phyloP scores from a whole-genome alignment of 2,888 invertebrate genomes.

The Odontocerum albicorne region DNA sequence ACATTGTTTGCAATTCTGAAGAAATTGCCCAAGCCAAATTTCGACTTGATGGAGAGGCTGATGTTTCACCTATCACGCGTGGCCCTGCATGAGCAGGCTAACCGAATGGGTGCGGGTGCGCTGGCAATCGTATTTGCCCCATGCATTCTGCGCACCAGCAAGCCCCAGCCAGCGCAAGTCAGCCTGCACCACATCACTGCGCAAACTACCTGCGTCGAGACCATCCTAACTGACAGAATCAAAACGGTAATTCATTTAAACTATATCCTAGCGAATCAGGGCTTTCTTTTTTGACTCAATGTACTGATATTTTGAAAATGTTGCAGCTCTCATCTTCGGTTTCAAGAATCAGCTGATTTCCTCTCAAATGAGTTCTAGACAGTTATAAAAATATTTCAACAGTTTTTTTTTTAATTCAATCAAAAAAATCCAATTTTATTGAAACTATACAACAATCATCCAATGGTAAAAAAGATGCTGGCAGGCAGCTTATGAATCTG shows the following conservation, averaged over 20 bases:
- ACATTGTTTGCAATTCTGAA: slow-evolving; percentile 85
- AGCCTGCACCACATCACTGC: slow-evolving; percentile 87
- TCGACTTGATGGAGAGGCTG: slow-evolving; percentile 86
- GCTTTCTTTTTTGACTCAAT: too few relatives aligned
- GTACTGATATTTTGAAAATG: too few relatives aligned
- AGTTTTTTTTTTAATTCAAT: too few relatives aligned
- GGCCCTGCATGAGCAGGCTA: slow-evolving; percentile 82
- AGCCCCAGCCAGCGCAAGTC: slow-evolving; percentile 86
- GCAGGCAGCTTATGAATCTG: too few relatives aligned
- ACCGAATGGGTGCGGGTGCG: slow-evolving; percentile 89
- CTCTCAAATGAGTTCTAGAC: too few relatives aligned
- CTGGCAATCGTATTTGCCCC: slow-evolving; percentile 95
- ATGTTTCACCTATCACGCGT: slow-evolving; percentile 92
- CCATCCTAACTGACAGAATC: slow-evolving; percentile 85
- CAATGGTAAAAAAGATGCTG: too few relatives aligned
- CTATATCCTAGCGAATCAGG: too few relatives aligned
- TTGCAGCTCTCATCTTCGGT: too few relatives aligned
- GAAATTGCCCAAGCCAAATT: slow-evolving; percentile 86
- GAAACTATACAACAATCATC: too few relatives aligned
- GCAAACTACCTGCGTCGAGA: slow-evolving; percentile 88
- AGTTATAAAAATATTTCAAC: too few relatives aligned
- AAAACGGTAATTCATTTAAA: slow-evolving; percentile 49
- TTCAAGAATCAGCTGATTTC: too few relatives aligned
- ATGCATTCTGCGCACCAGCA: slow-evolving; percentile 87
- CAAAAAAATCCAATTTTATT: too few relatives aligned